Evolutionary conservation across 2,888 invertebrate species (phyloP), one percentile per base, ranked within the genome.

Genomic region (Calameuta idolon): DNA sequence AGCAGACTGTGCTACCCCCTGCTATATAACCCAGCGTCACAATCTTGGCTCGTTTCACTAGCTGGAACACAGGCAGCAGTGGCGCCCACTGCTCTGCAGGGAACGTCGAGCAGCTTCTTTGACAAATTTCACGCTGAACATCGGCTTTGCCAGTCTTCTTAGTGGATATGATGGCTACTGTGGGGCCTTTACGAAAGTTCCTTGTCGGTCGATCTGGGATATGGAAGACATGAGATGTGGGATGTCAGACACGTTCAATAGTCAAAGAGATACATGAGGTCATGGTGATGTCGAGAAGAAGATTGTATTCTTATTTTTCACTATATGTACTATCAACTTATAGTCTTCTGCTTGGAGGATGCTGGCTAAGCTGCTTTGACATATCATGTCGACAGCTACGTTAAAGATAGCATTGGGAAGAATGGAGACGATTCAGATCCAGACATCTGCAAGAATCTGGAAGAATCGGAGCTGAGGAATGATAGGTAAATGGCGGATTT

Each of bases 1-100:
- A 55, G 55, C 55, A 55, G 55, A 55, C 23, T 82, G 85, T 55
- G 76, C 77, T 37, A 73, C 77, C 55, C 77, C 71, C 71, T 23
- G 33, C 37, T 69, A 55, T 69, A 55, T 69, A 74, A 34, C 75
- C 34, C 75, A 34, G 73, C 76, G 74, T 40, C 75, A 34, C 69
- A 55, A 55, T 55, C 55, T 55, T 55, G 55, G 23, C 55, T 55
- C 55, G 55, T 55, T 55, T 23, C 55, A 23, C 55, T 55, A 23
- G 55, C 55, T 55, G 55, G 15, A 55, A 55, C 55, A 55, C 23
- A 9, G 55, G 55, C 55, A 9, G 55, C 55, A 5, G 55, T 55
- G 55, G 55, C 55, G 23, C 55, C 55, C 55, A 23, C 55, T 55
- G 55, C 55, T 23, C 55, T 55, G 55, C 9, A 23, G 55, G 55